Percentiles rank a stretch among this genome's conserved stretches.
phyloP scores from a whole-genome alignment of 2,113 vertebrate species.

The Manacus vitellinus region DNA sequence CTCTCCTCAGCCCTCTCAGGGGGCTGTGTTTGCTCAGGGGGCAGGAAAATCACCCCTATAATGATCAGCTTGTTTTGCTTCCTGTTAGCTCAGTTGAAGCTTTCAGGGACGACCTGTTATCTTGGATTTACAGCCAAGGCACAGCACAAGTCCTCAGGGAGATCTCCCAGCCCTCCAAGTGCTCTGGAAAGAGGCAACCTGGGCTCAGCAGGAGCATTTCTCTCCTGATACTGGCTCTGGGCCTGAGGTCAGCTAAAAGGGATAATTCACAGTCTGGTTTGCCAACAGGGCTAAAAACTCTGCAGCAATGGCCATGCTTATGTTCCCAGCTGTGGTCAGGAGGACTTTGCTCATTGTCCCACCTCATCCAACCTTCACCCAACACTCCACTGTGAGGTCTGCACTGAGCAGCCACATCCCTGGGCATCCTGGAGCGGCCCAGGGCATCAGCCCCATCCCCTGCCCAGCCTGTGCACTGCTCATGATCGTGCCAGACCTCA shows the following conservation, averaged over 20 bases:
- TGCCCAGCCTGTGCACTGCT: neutral
- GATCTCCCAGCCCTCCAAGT: neutral
- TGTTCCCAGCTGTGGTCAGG: neutral
- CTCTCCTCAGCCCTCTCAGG: neutral
- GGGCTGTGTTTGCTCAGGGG: neutral
- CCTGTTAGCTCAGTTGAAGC: neutral
- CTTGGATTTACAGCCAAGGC: neutral
- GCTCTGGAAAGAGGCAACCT: neutral
- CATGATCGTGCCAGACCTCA: fast-evolving
- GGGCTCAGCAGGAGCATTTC: neutral
- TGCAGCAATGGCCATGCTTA: neutral
- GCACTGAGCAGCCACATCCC: neutral
- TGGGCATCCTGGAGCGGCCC: neutral
- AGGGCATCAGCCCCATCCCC: neutral
- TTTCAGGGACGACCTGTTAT: neutral
- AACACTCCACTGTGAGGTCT: neutral
- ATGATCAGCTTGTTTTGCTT: neutral
- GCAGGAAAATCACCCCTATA: neutral
- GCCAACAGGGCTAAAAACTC: neutral
- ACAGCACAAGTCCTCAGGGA: neutral
- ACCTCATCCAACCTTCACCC: neutral
- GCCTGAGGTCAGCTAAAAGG: neutral
- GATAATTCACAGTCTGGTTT: neutral
- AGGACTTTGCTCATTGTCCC: neutral
- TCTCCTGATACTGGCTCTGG: neutral